These are phyloP conservation scores for Zaprionus camerounensis DNA, from an alignment of 1,140 invertebrate species.

Conservation along the genomic window DNA sequence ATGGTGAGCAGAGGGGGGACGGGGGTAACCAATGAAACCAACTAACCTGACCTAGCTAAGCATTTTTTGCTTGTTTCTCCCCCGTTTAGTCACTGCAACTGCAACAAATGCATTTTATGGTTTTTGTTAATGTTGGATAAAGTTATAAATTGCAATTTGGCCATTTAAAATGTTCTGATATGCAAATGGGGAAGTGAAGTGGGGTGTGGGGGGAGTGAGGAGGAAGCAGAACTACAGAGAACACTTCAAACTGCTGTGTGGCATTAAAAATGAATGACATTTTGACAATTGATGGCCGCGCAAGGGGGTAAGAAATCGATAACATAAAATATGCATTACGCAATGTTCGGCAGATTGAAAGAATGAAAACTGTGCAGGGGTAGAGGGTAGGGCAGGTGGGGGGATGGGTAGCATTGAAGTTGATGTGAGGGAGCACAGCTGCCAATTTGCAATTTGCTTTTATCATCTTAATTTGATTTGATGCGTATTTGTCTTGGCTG, in stretches of 20 bases:
- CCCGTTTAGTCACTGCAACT: neutral
- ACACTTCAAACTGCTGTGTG: slow-evolving; percentile 33
- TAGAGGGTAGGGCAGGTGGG: too few relatives aligned
- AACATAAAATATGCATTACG: slow-evolving; percentile 80
- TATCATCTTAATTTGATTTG: slow-evolving; percentile 81
- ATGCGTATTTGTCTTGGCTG: slow-evolving; percentile 56
- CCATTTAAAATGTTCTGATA: slow-evolving; percentile 25
- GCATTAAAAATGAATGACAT: slow-evolving; percentile 78
- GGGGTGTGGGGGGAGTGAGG: neutral
- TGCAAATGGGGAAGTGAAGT: neutral
- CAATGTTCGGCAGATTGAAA: slow-evolving; percentile 21
- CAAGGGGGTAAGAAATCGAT: slow-evolving; percentile 67
- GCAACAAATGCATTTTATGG: slow-evolving; percentile 37
- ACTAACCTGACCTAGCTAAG: slow-evolving; percentile 1
- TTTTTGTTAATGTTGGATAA: slow-evolving; percentile 26
- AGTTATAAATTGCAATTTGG: slow-evolving; percentile 52
- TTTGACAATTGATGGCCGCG: slow-evolving; percentile 73
- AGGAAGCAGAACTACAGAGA: neutral
- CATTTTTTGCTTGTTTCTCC: slow-evolving; percentile 8
- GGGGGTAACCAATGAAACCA: neutral
- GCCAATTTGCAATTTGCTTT: slow-evolving; percentile 79
- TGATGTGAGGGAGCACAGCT: slow-evolving; percentile 18
- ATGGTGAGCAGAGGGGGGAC: neutral
- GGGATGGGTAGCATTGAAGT: neutral
- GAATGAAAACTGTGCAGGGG: neutral